Base-by-base conservation (phyloP, 2,113 vertebrate genomes). In the Chamaea fasciata region DNA sequence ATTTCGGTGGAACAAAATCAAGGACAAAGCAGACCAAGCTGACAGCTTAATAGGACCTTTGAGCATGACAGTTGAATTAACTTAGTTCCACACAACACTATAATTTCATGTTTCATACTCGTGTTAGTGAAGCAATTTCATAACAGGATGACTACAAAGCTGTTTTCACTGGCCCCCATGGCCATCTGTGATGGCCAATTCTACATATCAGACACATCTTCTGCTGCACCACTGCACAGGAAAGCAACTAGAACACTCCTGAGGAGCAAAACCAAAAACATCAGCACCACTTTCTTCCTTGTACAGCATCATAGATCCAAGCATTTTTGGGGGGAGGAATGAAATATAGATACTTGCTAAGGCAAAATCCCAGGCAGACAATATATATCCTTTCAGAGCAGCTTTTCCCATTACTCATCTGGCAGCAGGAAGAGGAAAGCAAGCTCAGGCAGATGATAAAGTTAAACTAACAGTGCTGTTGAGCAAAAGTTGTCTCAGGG, bases 11-110 rank as follows among this genome's bases (percentile, higher is more conserved):
- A 90, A 44, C 15, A 95, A 56, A 88, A 55, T 59, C 65, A 77
- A 88, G 91, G 64, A 82, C 62, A 92, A 68, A 78, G 52, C 44
- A 78, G 60, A 87, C 83, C 41, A 68, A 87, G 68, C 52, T 70
- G 82, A 91, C 90, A 95, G 92, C 79, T 95, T 92, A 95, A 86
- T 59, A 59, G 77, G 49, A 76, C 49, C 78, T 91, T 94, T 42
- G 46, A 80, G 60, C 56, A 70, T 35, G 68, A 52, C 71, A 77
- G 41, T 35, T 59, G 24, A 92, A 67, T 37, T n/a, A 83, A 88
- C 68, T 77, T 57, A 15, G 17, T 64, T 92, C 50, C 68, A 86
- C 52, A 55, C 47, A 92, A 62, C 11, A 6, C 33, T 35, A 11
- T 77, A 83, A 94, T 92, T 93, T 88, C 50, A n/a, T 57, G 22